A percentile compares a stretch with the other conserved stretches of the same genome.
Evolutionary conservation across 1,140 invertebrate genomes (phyloP).

Genomic region (Dufourea novaeangliae): DNA sequence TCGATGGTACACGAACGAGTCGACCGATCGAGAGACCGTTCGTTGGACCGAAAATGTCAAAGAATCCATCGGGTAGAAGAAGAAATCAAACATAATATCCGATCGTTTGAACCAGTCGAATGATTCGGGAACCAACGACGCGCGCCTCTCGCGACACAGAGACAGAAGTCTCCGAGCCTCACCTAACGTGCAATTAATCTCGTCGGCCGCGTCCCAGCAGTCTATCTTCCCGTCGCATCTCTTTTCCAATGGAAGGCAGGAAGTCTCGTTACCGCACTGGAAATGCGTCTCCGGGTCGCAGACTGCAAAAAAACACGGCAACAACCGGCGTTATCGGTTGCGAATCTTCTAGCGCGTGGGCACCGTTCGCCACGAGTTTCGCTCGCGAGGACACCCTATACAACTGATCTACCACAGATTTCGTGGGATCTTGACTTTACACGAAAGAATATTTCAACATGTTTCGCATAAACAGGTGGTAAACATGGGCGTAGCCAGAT

Average conservation of each 20-base stretch:
- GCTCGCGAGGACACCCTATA: too few relatives aligned
- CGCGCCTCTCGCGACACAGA: constrained; percentile 12
- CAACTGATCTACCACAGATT: too few relatives aligned
- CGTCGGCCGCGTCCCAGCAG: constrained; percentile 91
- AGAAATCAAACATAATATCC: background rate
- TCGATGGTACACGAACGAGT: background rate
- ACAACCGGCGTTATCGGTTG: background rate
- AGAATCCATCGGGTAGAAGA: background rate
- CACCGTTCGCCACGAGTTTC: too few relatives aligned
- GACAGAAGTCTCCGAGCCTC: constrained; percentile 61
- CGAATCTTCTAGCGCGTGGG: background rate
- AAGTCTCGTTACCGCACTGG: constrained; percentile 89
- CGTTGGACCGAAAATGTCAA: too few relatives aligned
- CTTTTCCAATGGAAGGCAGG: constrained; percentile 86
- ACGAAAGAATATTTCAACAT: too few relatives aligned
- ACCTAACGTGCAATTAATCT: constrained; percentile 89
- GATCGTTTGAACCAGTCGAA: constrained; percentile 1
- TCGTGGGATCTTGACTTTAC: too few relatives aligned
- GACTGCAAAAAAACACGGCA: constrained; percentile 78
- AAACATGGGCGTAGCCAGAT: too few relatives aligned
- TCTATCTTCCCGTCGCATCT: constrained; percentile 89
- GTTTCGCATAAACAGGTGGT: too few relatives aligned
- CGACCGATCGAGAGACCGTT: background rate
- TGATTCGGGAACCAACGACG: constrained; percentile 1
- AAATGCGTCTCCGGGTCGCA: constrained; percentile 88